Base-by-base conservation (phyloP, 1,140 invertebrate genomes). In the Physella acuta region DNA sequence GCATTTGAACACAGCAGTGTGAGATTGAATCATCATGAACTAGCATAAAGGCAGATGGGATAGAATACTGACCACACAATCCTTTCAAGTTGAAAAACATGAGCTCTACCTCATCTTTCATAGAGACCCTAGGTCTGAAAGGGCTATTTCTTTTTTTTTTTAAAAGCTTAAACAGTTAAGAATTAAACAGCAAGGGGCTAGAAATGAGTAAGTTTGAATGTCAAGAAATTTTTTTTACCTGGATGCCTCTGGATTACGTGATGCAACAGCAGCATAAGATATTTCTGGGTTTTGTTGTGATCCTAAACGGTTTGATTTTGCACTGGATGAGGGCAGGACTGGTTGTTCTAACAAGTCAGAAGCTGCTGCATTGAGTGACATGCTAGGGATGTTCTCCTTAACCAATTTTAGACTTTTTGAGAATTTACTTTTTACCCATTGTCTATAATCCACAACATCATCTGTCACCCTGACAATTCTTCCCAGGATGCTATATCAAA, bases 391-490 rank as follows among this genome's bases (percentile, higher is more conserved):
- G 34, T 58, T 65, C 61, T 66, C 59, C 33, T 55, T 63, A 55
- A n/a, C n/a, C n/a, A n/a, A n/a, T n/a, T 31, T 65, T 72, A 16
- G 14, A 39, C n/a, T 26, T 68, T 51, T 39, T 24, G 56, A 70
- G 66, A 63, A 84, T 26, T 75, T 77, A 30, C 79, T 73, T 44
- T 74, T 75, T 8, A 89, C 87, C 86, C 87, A 88, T 53, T 84
- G 72, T 20, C 95, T 89, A 84, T 97, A 97, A 61, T 93, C 90
- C 76, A 97, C 91, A 53, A 97, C 95, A 85, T 96, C 93, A 86
- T 97, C 94, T 20, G 94, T 95, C 68, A 97, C 91, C 73, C 92
- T 89, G 68, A 98, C 89, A 73, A 98, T 94, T 75, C 94, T 90
- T 72, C 94, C 94, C 71, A 97, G 87, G 83, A 94, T 93, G 69